A percentile compares a stretch with the other conserved stretches of the same genome.
Evolutionary conservation across 2,113 vertebrate genomes (phyloP).

Genomic region (Dromaius novaehollandiae): DNA sequence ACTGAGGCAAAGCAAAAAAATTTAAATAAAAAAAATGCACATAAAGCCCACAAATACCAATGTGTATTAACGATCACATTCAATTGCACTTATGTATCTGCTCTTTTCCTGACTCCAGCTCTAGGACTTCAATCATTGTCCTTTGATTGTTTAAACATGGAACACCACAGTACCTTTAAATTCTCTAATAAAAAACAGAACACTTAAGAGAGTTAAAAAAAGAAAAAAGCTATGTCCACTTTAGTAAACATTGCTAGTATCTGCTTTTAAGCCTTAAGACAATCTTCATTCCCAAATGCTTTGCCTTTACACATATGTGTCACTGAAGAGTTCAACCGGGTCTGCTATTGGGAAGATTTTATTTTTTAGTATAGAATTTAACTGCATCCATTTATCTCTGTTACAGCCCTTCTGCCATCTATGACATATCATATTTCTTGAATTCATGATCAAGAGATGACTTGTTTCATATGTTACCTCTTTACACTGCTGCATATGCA

Average conservation of each 20-base stretch:
- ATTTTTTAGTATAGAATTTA: not conserved
- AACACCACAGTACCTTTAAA: not conserved
- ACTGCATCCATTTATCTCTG: not conserved
- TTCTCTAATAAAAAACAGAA: not conserved
- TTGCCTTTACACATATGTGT: not conserved
- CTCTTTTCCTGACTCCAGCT: not conserved
- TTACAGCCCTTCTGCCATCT: constrained; percentile 10
- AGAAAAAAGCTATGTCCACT: not conserved
- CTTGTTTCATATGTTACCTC: constrained; percentile 1
- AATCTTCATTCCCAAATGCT: not conserved
- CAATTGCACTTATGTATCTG: not conserved
- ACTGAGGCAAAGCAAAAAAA: not conserved
- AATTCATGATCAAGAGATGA: not conserved
- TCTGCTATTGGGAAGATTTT: not conserved
- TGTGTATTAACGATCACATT: not conserved
- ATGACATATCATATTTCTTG: not conserved
- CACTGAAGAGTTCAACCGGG: not conserved
- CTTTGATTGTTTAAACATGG: not conserved
- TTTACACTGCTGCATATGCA: not conserved
- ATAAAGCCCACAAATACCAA: not conserved
- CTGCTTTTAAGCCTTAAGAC: not conserved
- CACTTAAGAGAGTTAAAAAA: not conserved
- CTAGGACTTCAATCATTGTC: not conserved
- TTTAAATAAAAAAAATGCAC: not conserved
- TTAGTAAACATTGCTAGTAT: not conserved